Evolutionary conservation across 1,140 invertebrate species (phyloP).

Genomic region (Leptinotarsa texana): DNA sequence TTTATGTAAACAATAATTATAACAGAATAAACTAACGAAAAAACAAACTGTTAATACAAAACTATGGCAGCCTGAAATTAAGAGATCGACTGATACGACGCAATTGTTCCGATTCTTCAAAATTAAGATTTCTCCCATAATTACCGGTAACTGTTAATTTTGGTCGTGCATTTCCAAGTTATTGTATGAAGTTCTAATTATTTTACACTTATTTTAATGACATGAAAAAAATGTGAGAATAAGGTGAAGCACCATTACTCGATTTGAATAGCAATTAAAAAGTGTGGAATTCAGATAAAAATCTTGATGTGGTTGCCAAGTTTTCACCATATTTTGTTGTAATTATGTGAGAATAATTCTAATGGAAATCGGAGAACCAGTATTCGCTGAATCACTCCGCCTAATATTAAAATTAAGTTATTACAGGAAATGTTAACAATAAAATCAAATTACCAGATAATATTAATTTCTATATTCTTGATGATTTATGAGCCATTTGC

Average conservation of each 20-base stretch:
- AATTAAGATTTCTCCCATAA: constrained; percentile 20
- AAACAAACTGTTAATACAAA: constrained; percentile 24
- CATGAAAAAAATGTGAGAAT: constrained; percentile 24
- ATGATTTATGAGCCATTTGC: not conserved
- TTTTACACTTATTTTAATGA: constrained; percentile 17
- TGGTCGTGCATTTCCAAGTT: constrained; percentile 15
- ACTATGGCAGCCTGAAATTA: constrained; percentile 11
- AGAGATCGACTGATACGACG: not conserved
- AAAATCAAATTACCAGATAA: constrained; percentile 15
- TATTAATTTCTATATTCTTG: not conserved
- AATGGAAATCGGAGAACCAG: constrained; percentile 10
- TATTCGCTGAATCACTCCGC: not conserved
- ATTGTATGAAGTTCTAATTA: constrained; percentile 22
- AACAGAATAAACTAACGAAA: constrained; percentile 5
- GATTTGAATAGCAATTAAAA: constrained; percentile 4
- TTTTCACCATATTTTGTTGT: constrained; percentile 1
- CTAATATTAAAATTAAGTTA: not conserved
- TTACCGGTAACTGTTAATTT: constrained; percentile 24
- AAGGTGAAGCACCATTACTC: constrained; percentile 13
- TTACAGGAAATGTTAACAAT: constrained; percentile 25
- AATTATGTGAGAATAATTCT: constrained; percentile 15
- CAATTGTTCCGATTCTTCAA: constrained; percentile 12
- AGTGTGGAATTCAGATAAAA: not conserved
- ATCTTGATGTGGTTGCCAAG: constrained; percentile 2
- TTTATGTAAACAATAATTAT: constrained; percentile 21